Percentiles rank a stretch among this genome's conserved stretches.
Evolutionary conservation across 2,113 vertebrate genomes (phyloP).

Genomic region (Grus americana): DNA sequence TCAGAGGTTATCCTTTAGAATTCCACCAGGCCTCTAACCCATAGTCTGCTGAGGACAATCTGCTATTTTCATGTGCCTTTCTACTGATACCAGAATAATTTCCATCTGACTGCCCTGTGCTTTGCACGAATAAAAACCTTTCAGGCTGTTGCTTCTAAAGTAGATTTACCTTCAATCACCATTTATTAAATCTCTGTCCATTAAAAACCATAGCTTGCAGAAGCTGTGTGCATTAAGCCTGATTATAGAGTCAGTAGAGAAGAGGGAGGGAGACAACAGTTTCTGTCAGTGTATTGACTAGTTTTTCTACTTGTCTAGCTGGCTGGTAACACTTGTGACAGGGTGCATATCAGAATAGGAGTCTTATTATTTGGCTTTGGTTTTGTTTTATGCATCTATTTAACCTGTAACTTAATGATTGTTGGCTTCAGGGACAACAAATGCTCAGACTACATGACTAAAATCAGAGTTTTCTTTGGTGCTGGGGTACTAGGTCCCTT

Average conservation of each 20-base stretch:
- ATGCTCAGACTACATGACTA: neutral
- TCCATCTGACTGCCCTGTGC: constrained; percentile 64
- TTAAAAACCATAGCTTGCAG: constrained; percentile 85
- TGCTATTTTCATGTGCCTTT: constrained; percentile 32
- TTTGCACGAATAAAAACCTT: constrained; percentile 78
- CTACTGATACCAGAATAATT: constrained; percentile 64
- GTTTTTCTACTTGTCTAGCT: constrained; percentile 74
- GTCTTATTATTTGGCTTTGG: neutral
- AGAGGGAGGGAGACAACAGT: constrained; percentile 64
- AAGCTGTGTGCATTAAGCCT: constrained; percentile 91
- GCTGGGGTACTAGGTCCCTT: neutral
- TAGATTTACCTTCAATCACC: constrained; percentile 98
- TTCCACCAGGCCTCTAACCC: constrained; percentile 43
- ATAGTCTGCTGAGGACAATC: constrained; percentile 34
- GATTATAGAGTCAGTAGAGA: constrained; percentile 85
- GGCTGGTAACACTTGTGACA: constrained; percentile 48
- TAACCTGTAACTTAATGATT: neutral
- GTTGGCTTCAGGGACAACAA: neutral
- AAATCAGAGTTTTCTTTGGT: constrained; percentile 26
- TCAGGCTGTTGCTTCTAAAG: constrained; percentile 82
- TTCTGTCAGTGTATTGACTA: constrained; percentile 73
- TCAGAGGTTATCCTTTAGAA: neutral
- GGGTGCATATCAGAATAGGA: neutral
- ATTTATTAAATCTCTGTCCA: constrained; percentile 99
- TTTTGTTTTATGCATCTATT: neutral